Percentiles rank a stretch among this genome's conserved stretches.
phyloP scores from a whole-genome alignment of 2,113 vertebrate genomes.

The Cynopterus brachyotis region DNA sequence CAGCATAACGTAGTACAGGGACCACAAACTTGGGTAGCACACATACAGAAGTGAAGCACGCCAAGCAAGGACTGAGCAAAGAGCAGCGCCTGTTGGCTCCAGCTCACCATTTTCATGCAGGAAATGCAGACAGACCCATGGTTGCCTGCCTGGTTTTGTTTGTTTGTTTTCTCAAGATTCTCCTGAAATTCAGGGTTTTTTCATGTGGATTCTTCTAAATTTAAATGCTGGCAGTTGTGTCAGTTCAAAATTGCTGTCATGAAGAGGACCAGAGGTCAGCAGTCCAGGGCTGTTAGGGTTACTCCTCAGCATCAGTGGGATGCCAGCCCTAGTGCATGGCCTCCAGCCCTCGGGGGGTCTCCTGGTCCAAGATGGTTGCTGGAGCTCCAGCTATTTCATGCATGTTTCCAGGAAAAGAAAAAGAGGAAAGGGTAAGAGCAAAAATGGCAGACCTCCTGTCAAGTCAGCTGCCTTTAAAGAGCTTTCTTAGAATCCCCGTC shows the following conservation, averaged over 20 bases:
- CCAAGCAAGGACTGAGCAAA: not conserved
- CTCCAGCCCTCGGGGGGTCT: not conserved
- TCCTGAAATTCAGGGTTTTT: not conserved
- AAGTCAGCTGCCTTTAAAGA: not conserved
- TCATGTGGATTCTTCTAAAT: not conserved
- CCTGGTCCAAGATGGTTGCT: not conserved
- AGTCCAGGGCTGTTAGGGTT: not conserved
- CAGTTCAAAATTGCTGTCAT: not conserved
- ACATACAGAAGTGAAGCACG: no score
- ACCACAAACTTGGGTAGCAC: not conserved
- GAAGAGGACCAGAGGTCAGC: not conserved
- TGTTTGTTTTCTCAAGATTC: not conserved
- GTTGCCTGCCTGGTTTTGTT: not conserved
- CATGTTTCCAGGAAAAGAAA: not conserved
- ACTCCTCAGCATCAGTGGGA: not conserved
- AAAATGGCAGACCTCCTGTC: not conserved
- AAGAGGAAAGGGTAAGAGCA: not conserved
- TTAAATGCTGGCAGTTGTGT: not conserved
- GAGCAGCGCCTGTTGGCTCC: not conserved
- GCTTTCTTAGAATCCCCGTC: not conserved
- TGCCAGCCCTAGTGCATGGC: not conserved
- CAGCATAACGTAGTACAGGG: not conserved
- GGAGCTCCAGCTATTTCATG: not conserved
- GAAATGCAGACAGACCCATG: not conserved
- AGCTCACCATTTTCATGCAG: not conserved